A percentile compares a stretch with the other conserved stretches of the same genome.
These are phyloP conservation scores for Cherax quadricarinatus DNA, from an alignment of 1,140 invertebrate genomes.

Conservation along the genomic window DNA sequence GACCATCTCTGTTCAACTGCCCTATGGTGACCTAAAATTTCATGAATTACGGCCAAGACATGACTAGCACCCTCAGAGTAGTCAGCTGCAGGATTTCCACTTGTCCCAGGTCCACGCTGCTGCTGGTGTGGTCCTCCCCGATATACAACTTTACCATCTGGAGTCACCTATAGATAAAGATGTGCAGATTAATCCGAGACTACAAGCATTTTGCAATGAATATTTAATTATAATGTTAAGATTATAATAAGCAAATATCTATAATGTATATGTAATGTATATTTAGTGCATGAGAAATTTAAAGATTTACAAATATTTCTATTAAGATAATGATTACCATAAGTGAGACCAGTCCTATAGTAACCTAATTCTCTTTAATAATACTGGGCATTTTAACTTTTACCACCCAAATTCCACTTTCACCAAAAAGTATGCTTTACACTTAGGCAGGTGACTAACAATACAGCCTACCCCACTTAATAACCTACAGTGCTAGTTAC, in stretches of 20 bases:
- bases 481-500: no score
- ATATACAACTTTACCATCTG: conserved; percentile 78
- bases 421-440: no score
- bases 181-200: background rate
- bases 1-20: conserved; percentile 96
- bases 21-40: conserved; percentile 95
- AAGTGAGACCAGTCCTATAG: no score
- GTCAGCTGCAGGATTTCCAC: conserved; percentile 93
- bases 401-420: no score
- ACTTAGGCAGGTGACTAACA: no score
- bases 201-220: background rate
- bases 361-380: no score
- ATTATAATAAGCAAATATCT: background rate
- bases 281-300: no score
- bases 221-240: background rate
- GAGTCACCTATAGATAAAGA: conserved; percentile 75
- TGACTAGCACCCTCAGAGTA: conserved; percentile 89
- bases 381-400: no score
- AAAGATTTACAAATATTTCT: no score
- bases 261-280: no score
- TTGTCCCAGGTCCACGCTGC: conserved; percentile 76
- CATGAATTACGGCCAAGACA: conserved; percentile 88
- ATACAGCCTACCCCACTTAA: no score
- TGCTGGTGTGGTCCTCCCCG: conserved; percentile 60
- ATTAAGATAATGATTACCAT: no score